Evolutionary conservation across 2,797 vertebrate species (phyloP), one percentile per base, ranked within the genome.

Genomic region (Melanotaenia pygmaea): DNA sequence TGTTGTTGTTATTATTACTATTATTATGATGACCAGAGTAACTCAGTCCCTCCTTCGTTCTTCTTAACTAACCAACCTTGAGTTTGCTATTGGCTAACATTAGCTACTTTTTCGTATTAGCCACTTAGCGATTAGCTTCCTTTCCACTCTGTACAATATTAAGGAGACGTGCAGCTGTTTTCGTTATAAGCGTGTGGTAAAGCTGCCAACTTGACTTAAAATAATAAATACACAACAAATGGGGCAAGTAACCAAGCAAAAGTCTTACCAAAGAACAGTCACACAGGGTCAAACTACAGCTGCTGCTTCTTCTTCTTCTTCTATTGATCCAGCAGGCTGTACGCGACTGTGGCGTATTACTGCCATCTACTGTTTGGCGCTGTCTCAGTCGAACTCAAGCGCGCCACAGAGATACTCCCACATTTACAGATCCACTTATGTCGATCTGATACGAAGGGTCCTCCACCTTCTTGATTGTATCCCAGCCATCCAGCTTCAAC

Each of bases 21-120:
- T 28, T 28, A 28, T 28, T 28, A 28, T 28, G 28, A 28, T 2
- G 28, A 28, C 28, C 28, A 28, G 4, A 67, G 3, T 1, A 26
- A 1, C 1, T 26, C 4, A n/a, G 14, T 1, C 16, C 0, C 43
- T 12, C 14, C 1, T 64, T 13, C 18, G 34, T 16, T 1, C 0
- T 35, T 37, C 34, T 78, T 72, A 76, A 67, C 64, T 64, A 77
- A 73, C 56, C 80, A 89, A 90, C 83, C 88, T 88, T 90, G 76
- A 79, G 43, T n/a, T 10, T 54, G 38, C 37, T 38, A 63, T 72
- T 69, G 61, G 72, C 58, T 72, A 77, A 70, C 45, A 38, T 59
- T 82, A 79, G 80, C 81, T 18, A 63, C 56, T 51, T 60, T 0
- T 11, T 14, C 14, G 4, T 30, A 0, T 30, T 40, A 32, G 56